Base-by-base conservation (phyloP, 2,797 vertebrate species). In the Fistularia commersonii region DNA sequence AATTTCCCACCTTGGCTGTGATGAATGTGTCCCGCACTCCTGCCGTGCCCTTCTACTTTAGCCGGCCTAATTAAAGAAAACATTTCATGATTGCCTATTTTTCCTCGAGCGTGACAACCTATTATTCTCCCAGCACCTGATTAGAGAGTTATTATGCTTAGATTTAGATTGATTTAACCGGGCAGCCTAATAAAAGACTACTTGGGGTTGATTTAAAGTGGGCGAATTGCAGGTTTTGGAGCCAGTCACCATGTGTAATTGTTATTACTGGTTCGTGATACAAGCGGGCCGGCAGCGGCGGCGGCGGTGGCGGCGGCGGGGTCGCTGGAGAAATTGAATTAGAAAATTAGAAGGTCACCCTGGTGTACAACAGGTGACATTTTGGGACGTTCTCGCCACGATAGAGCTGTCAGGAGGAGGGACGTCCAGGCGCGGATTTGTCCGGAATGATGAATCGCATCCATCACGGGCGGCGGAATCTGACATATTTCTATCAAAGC, bases 51-150 rank as follows among this genome's bases (percentile, higher is more conserved):
- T 92, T 95, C 93, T 91, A 94, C 93, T 95, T 94, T 93, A 93
- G 92, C 88, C 68, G 88, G 92, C 94, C 94, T 98, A 98, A 98
- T 99, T 98, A 98, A 99, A 97, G 95, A 98, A 99, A 99, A 98
- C 96, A 98, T 95, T 96, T 90, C 92, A 95, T 97, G 96, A 99
- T 98, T 98, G 95, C 95, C 94, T 96, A 94, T 95, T 99, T 95
- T 94, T 97, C 89, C 93, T 93, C 90, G 93, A 94, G 95, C 95
- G 94, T 96, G 96, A 95, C 97, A 99, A 96, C 93, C 94, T 96
- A 98, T 98, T 99, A 99, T 98, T 98, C 95, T 96, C 93, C 90
- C 93, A 92, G 92, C 90, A 98, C 95, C 97, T 97, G 97, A 99
- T 99, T 98, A 99, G 93, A 91, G 92, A 91, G 90, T 96, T 98